These are phyloP conservation scores for Chironex yamaguchii DNA, from an alignment of 30 jellyfish, hydroid and myxozoan genomes.

Conservation along the genomic window DNA sequence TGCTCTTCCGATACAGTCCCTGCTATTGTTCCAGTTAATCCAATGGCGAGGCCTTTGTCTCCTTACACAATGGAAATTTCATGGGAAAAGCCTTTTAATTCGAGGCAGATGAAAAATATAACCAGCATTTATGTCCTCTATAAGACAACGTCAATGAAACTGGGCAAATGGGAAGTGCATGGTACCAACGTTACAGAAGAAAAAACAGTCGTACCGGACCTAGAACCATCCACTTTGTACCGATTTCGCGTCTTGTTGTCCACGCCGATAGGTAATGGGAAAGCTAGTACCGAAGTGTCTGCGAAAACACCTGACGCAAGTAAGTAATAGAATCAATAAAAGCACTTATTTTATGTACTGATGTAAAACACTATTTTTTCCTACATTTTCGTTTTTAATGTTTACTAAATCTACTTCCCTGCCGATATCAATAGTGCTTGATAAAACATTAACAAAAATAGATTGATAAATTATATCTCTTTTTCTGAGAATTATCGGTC, in stretches of 20 bases:
- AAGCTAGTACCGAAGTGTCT: conserved; percentile 53
- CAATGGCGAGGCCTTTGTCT: conserved; percentile 18
- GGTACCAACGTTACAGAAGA: conserved; percentile 68
- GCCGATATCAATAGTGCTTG: too few species aligned
- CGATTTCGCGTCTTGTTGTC: conserved; percentile 64
- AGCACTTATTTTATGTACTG: too few species aligned
- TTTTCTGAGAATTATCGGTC: too few species aligned
- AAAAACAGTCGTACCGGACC: conserved; percentile 5
- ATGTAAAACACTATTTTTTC: too few species aligned
- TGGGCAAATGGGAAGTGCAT: conserved; percentile 17
- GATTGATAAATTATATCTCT: too few species aligned
- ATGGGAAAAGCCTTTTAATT: conserved; percentile 59
- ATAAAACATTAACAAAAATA: too few species aligned
- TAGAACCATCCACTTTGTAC: conserved; percentile 56
- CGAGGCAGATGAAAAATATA: not conserved
- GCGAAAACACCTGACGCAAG: conserved; percentile 66
- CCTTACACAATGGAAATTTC: conserved; percentile 34
- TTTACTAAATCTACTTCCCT: too few species aligned
- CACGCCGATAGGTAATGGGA: conserved; percentile 54
- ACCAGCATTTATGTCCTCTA: conserved; percentile 55
- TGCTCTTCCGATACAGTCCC: conserved; percentile 13
- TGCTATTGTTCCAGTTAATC: conserved; percentile 37
- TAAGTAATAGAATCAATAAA: too few species aligned
- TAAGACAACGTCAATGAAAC: conserved; percentile 13
- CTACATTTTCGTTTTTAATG: too few species aligned